Conservation (phyloP, 2,113 vertebrate genomes). For the Macquaria ambigua region DNA sequence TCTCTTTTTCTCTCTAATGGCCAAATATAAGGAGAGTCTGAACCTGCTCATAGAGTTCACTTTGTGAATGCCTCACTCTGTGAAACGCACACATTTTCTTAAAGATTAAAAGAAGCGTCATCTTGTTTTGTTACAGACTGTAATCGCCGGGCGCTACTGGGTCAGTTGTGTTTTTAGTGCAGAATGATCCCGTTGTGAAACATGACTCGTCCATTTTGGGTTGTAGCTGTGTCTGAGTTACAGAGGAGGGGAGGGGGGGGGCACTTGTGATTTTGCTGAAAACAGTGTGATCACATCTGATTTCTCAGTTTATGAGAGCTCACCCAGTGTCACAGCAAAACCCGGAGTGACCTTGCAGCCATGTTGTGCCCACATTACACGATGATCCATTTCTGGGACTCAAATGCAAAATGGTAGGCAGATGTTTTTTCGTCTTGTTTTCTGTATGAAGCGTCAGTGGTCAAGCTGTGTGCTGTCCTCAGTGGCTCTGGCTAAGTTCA, state of each 20-base stretch:
- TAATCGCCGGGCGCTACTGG: slow-evolving; percentile 49
- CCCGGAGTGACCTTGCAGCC: slow-evolving; percentile 63
- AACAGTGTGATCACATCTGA: slow-evolving; percentile 27
- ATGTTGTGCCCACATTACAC: slow-evolving; percentile 54
- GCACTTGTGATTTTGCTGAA: slow-evolving; percentile 22
- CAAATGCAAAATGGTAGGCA: slow-evolving; percentile 50
- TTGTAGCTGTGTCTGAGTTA: slow-evolving; percentile 15
- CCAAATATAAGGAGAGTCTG: slow-evolving; percentile 60
- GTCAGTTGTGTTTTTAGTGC: slow-evolving; percentile 35
- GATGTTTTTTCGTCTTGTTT: slow-evolving; percentile 23
- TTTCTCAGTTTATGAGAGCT: slow-evolving; percentile 41
- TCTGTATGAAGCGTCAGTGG: slow-evolving; percentile 11
- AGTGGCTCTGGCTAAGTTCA: slow-evolving; percentile 35
- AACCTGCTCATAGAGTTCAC: slow-evolving; percentile 50
- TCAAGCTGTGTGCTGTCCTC: slow-evolving; percentile 30
- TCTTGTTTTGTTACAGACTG: slow-evolving; percentile 28
- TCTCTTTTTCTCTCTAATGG: slow-evolving; percentile 36
- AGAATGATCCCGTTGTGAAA: slow-evolving; percentile 33
- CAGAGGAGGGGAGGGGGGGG: not conserved
- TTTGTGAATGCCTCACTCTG: slow-evolving; percentile 56
- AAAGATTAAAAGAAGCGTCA: slow-evolving; percentile 27
- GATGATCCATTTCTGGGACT: slow-evolving; percentile 45
- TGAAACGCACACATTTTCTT: slow-evolving; percentile 58
- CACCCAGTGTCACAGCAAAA: slow-evolving; percentile 21
- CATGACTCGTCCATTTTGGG: slow-evolving; percentile 41